phyloP scores from a whole-genome alignment of 2,797 vertebrate species.

The Macrochelys suwanniensis region DNA sequence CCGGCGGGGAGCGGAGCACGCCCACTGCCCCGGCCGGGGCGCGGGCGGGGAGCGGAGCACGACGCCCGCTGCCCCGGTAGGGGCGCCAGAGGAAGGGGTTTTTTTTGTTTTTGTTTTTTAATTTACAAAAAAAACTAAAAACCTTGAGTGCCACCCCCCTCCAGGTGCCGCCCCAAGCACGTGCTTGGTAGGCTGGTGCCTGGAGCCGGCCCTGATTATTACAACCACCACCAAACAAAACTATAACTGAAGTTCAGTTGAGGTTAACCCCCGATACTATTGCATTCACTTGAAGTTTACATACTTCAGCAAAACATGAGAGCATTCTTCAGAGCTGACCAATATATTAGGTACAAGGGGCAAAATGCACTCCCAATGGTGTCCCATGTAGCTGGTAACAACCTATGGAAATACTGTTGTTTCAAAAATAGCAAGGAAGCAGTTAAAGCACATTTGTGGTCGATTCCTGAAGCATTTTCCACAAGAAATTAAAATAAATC shows the following conservation, averaged over 20 bases:
- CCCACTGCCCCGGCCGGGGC: no score
- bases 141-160: no score
- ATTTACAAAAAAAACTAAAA: no score
- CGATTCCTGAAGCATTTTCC: constrained; percentile 27
- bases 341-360: not conserved
- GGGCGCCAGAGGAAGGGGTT: no score
- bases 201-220: no score
- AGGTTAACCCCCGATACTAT: not conserved
- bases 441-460: not conserved
- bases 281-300: not conserved
- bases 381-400: not conserved
- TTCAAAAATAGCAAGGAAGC: constrained; percentile 34
- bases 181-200: no score
- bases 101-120: no score
- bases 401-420: not conserved
- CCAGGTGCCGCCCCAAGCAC: no score
- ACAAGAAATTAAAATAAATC: constrained; percentile 48
- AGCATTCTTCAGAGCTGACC: not conserved
- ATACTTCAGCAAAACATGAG: not conserved
- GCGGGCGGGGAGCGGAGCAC: no score
- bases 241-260: not conserved
- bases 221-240: not conserved
- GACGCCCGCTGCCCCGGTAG: no score
- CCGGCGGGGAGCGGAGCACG: no score
- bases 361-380: not conserved